Percentiles rank a stretch among this genome's conserved stretches.
Evolutionary conservation across 2,797 vertebrate genomes (phyloP).

Genomic region (Zonotrichia albicollis): DNA sequence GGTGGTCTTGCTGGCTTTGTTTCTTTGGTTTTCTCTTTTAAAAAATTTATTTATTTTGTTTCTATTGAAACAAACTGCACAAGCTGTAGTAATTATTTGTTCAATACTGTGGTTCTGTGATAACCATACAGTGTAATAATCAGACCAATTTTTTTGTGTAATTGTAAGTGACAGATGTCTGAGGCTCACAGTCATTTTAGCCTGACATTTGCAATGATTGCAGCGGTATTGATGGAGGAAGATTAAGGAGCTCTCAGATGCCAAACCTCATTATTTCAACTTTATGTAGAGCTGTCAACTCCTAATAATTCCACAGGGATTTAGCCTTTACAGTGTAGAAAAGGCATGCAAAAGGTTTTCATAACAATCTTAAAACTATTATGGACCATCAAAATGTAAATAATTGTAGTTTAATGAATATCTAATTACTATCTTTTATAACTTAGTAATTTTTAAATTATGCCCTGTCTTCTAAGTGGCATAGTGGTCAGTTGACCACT

Average conservation of each 20-base stretch:
- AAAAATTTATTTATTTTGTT: neutral
- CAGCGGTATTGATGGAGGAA: conserved; percentile 64
- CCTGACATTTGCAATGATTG: conserved; percentile 71
- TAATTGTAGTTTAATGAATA: neutral
- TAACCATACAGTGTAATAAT: conserved; percentile 27
- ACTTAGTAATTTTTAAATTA: conserved; percentile 39
- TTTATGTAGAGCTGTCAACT: conserved; percentile 69
- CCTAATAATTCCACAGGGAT: conserved; percentile 55
- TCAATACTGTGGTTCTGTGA: conserved; percentile 19
- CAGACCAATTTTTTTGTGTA: conserved; percentile 39
- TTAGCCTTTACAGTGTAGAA: conserved; percentile 37
- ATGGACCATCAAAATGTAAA: conserved; percentile 50
- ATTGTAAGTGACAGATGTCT: conserved; percentile 71
- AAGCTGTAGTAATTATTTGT: conserved; percentile 25
- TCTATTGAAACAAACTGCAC: neutral
- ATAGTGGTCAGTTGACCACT: neutral
- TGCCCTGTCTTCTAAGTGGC: neutral
- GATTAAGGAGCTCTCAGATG: conserved; percentile 60
- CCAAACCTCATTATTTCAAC: conserved; percentile 72
- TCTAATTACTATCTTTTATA: neutral
- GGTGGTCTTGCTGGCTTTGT: neutral
- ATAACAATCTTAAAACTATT: conserved; percentile 51
- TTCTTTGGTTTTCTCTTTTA: neutral
- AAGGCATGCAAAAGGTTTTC: conserved; percentile 38
- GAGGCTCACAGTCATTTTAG: conserved; percentile 65